phyloP scores from a whole-genome alignment of 2,113 vertebrate genomes.

The Charina bottae region DNA sequence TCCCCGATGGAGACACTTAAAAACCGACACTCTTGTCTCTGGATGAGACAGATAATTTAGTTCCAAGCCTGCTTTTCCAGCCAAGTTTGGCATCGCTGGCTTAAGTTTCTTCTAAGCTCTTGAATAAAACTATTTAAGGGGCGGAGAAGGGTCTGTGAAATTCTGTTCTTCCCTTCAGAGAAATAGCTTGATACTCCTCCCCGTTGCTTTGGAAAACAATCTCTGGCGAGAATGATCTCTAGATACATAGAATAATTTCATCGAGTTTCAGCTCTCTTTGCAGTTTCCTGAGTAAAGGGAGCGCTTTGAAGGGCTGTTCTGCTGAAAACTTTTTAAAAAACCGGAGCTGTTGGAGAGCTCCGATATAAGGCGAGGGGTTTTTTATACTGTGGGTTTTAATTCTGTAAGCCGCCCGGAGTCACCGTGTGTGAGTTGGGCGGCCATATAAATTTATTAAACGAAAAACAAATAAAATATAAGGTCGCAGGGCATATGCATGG shows the following conservation, averaged over 20 bases:
- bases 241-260: not conserved
- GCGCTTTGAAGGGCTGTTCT: not conserved
- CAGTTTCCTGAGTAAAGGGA: not conserved
- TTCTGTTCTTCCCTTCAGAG: not conserved
- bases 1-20: rapidly evolving
- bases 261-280: not conserved
- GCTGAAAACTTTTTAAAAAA: not conserved
- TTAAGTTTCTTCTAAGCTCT: not conserved
- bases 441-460: too few species aligned
- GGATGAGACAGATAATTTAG: rapidly evolving
- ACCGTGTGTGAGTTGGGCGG: too few species aligned
- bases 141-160: not conserved
- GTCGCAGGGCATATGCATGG: not conserved
- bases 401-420: too few species aligned
- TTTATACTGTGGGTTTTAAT: too few species aligned
- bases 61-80: rapidly evolving
- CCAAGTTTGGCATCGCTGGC: not conserved
- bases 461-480: not conserved
- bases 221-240: not conserved
- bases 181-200: not conserved
- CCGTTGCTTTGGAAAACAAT: not conserved
- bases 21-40: not conserved
- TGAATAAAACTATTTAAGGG: not conserved
- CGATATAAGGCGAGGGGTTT: too few species aligned
- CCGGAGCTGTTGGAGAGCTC: not conserved